A percentile compares a stretch with the other conserved stretches of the same genome.
Evolutionary conservation across 2,888 invertebrate genomes (phyloP).

Genomic region (Himalopsyche japonica): DNA sequence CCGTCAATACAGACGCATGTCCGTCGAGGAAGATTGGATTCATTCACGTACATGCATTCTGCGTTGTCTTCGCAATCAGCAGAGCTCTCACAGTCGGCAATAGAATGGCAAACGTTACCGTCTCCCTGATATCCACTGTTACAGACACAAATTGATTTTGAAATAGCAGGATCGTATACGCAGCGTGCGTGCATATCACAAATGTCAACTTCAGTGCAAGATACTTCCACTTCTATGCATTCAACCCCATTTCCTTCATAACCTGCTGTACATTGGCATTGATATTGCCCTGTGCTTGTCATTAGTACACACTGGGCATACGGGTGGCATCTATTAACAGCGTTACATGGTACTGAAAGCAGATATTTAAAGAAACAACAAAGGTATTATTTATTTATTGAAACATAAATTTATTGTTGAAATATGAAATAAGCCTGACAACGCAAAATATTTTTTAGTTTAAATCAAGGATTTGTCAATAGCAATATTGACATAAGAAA

Average conservation of each 20-base stretch:
- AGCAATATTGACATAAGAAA: no score
- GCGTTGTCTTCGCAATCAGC: conserved; percentile 72
- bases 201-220: conserved; percentile 60
- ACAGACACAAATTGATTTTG: conserved; percentile 75
- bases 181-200: conserved; percentile 80
- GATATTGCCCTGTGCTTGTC: conserved; percentile 58
- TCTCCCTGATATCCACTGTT: conserved; percentile 80
- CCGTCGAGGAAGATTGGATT: conserved; percentile 55
- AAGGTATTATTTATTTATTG: no score
- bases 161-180: conserved; percentile 66
- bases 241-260: conserved; percentile 82
- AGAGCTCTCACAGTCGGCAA: conserved; percentile 66
- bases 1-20: conserved; percentile 81
- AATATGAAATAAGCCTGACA: not conserved
- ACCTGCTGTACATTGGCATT: conserved; percentile 81
- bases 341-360: conserved; percentile 71
- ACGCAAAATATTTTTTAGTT: no score
- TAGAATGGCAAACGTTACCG: conserved; percentile 73
- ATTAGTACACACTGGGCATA: conserved; percentile 77
- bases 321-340: conserved; percentile 77
- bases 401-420: not conserved
- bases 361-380: not conserved
- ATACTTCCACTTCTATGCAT: conserved; percentile 65
- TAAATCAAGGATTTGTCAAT: no score
- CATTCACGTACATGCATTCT: conserved; percentile 68